A percentile compares a stretch with the other conserved stretches of the same genome.
Evolutionary conservation across 2,797 vertebrate genomes (phyloP).

Genomic region (Sternarchorhynchus goeldii): DNA sequence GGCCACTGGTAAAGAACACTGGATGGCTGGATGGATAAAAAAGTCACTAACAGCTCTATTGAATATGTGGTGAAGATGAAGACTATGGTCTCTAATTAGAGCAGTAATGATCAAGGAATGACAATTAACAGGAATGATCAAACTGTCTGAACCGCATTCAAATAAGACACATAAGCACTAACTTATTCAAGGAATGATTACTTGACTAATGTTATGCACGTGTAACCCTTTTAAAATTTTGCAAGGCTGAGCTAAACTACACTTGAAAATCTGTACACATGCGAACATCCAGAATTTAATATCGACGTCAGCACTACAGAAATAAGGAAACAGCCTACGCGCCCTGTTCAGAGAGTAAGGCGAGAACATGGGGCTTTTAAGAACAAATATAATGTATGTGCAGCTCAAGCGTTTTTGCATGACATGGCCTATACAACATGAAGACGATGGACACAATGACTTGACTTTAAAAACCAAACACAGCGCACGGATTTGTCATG

Average conservation of each 20-base stretch:
- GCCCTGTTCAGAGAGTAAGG: background rate
- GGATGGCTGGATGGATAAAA: no score
- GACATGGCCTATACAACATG: background rate
- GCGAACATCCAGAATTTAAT: background rate
- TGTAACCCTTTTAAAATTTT: background rate
- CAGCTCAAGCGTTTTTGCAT: background rate
- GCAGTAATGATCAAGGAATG: no score
- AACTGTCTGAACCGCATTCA: slow-evolving; percentile 7
- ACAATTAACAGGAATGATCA: slow-evolving; percentile 8
- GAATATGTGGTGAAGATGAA: background rate
- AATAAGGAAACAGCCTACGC: background rate
- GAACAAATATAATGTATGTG: background rate
- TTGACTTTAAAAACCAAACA: background rate
- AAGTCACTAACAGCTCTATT: no score
- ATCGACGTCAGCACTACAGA: background rate
- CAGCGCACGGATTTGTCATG: background rate
- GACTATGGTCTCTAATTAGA: background rate
- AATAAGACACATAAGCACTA: background rate
- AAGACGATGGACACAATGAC: background rate
- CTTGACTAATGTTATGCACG: background rate
- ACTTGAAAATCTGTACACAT: background rate
- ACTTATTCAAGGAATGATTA: background rate
- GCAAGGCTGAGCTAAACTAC: background rate
- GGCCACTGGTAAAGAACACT: background rate
- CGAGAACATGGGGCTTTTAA: background rate